phyloP scores from a whole-genome alignment of 2,113 vertebrate genomes.

The Serilophus lunatus region DNA sequence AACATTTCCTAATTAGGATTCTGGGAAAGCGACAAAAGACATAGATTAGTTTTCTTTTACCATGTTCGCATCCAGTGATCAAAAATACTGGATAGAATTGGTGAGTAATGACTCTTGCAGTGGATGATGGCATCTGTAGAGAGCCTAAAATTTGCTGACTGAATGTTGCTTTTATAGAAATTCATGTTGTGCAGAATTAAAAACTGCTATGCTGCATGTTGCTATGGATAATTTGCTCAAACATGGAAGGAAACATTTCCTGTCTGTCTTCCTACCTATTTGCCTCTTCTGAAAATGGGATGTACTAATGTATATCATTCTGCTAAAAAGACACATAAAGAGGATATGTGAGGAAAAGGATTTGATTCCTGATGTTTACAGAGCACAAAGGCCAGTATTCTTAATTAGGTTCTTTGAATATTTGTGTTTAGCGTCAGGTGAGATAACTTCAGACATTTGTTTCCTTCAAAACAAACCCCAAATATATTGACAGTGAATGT shows the following conservation, averaged over 20 bases:
- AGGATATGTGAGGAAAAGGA: background rate
- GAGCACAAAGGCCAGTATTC: background rate
- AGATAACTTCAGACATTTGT: background rate
- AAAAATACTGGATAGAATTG: background rate
- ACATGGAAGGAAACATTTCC: background rate
- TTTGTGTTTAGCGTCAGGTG: background rate
- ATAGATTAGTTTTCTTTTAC: slow-evolving; percentile 1
- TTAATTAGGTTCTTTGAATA: background rate
- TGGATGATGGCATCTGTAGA: background rate
- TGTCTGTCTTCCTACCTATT: background rate
- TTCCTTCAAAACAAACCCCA: background rate
- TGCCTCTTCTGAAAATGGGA: background rate
- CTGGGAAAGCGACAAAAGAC: background rate
- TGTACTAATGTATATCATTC: background rate
- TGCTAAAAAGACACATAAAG: background rate
- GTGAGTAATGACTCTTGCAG: slow-evolving; percentile 1
- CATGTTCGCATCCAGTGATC: background rate
- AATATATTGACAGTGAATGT: background rate
- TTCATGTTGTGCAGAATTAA: background rate
- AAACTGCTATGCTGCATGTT: background rate
- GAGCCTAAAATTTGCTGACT: slow-evolving; percentile 3
- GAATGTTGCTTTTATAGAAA: background rate
- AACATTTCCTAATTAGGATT: background rate
- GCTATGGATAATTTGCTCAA: background rate
- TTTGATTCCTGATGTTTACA: background rate